Evolutionary conservation across 2,113 vertebrate genomes (phyloP).

Genomic region (Stomatorhinus ivindoensis): DNA sequence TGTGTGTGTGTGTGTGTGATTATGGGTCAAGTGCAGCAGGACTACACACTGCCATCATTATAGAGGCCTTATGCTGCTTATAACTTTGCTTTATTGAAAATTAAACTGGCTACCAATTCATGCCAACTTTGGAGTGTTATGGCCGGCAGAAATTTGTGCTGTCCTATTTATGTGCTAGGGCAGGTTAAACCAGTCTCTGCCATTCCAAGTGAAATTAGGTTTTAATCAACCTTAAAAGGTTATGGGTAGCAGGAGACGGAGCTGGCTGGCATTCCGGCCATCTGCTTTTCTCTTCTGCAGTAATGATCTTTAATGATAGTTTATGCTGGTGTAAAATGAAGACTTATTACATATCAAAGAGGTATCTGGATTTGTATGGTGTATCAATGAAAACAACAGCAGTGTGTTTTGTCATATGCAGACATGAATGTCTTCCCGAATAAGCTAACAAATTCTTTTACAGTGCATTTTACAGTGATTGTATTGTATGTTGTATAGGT

Average conservation of each 20-base stretch:
- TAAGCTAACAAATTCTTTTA: background rate
- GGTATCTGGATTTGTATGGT: background rate
- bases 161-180: background rate
- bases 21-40: too few relatives aligned
- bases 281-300: background rate
- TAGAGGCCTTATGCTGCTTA: background rate
- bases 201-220: background rate
- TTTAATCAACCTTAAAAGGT: background rate
- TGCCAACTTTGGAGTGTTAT: background rate
- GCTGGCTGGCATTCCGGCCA: background rate
- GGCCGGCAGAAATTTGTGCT: background rate
- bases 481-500: background rate
- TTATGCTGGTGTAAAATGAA: background rate
- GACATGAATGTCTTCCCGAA: background rate
- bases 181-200: background rate
- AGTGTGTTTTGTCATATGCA: background rate
- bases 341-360: background rate
- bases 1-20: background rate
- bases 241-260: background rate
- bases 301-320: background rate
- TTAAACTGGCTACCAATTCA: background rate
- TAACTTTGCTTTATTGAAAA: background rate
- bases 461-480: background rate
- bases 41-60: background rate
- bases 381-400: background rate